Conservation (phyloP, 1,140 invertebrate genomes). For the Drosophila nigromelanica region DNA sequence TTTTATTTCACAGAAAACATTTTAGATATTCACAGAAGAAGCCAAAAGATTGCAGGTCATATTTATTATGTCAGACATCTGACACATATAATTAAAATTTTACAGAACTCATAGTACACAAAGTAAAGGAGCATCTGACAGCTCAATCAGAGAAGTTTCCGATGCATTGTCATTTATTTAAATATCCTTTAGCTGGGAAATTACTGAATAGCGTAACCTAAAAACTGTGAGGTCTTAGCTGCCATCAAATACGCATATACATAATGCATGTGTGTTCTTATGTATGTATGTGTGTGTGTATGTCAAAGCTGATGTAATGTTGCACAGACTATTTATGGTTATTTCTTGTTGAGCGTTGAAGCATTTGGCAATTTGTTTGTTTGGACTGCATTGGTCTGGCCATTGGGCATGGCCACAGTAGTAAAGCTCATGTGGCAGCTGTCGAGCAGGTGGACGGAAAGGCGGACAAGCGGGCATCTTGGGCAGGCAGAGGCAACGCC, state of each 20-base stretch:
- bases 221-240: not conserved
- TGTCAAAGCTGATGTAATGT: constrained; percentile 62
- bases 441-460: constrained; percentile 20
- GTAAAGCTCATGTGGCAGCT: constrained; percentile 29
- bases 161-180: no score
- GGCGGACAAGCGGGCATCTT: constrained; percentile 6
- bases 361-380: constrained; percentile 72
- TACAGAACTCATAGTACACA: no score
- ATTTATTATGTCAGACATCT: no score
- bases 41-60: no score
- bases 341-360: constrained; percentile 41
- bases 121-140: no score
- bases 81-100: no score
- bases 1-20: no score
- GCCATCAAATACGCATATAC: not conserved
- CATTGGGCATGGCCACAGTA: constrained; percentile 14
- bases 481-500: constrained; percentile 4
- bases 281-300: constrained; percentile 12
- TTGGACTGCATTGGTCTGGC: constrained; percentile 45
- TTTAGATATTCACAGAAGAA: no score
- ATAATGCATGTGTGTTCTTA: not conserved
- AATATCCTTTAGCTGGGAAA: constrained; percentile 1
- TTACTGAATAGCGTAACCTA: not conserved
- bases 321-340: constrained; percentile 54
- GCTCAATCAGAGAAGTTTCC: no score